Base-by-base conservation (phyloP, 2,797 vertebrate species). In the Botia almorhae region DNA sequence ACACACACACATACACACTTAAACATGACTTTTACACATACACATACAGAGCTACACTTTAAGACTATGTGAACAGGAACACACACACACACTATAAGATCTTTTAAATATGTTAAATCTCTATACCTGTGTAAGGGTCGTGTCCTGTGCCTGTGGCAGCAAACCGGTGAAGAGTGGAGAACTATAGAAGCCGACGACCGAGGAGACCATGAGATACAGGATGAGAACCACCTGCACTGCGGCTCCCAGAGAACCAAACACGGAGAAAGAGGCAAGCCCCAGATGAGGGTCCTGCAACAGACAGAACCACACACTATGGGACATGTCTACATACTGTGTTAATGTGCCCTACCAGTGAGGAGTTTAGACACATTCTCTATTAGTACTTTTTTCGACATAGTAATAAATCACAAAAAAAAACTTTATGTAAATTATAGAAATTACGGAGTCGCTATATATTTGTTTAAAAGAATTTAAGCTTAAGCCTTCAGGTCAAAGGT, bases 201-300 rank as follows among this genome's bases (percentile, higher is more conserved):
- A 99, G 0, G 97, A 97, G 53, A 98, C 90, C 97, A 99, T 99
- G 83, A 99, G 90, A 87, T 99, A 99, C 96, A 99, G 93, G 86
- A 99, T 98, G 51, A 99, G 96, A 85, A 99, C 69, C 2, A 99
- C 96, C 90, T 99, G 97, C 86, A 99, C 92, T 23, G 96, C 91
- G 19, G 98, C 97, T n/a, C 98, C 98, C 0, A 99, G 94, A 48
- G 95, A 96, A 13, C 98, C 98, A 0, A 99, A 95, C 92, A 96
- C 94, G 16, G 97, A 99, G 90, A 99, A 98, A 74, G 97, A 99
- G 77, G 95, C 96, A 87, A 95, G 94, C 56, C 98, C 97, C 70
- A 99, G 91, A 39, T 93, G 94, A 0, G 96, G 94, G 0, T 94
- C 96, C 98, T 99, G 84, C 17, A 23, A 55, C 39, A 51, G 36